Evolutionary conservation across 1,140 invertebrate species (phyloP).

Genomic region (Scaptomyza hsui): DNA sequence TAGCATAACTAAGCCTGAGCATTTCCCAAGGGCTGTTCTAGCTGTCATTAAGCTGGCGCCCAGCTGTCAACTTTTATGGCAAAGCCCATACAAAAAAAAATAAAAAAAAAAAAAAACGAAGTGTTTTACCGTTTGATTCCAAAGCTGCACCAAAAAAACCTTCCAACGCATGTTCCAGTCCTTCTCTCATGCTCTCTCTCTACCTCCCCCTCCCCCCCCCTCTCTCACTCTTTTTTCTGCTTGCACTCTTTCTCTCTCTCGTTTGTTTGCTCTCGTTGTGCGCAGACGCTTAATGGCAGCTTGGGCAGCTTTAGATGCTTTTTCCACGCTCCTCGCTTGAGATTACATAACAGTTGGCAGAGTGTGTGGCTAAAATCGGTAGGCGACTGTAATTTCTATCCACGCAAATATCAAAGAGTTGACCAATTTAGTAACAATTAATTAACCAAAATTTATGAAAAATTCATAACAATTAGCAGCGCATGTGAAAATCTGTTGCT

Average conservation of each 20-base stretch:
- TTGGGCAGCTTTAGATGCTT: conserved; percentile 53
- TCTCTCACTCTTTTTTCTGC: neutral
- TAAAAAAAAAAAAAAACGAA: neutral
- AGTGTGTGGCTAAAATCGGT: conserved; percentile 70
- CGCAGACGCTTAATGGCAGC: conserved; percentile 46
- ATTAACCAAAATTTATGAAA: conserved; percentile 34
- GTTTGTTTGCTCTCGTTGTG: conserved; percentile 6
- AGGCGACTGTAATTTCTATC: conserved; percentile 56
- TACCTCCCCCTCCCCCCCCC: conserved; percentile 3
- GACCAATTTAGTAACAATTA: conserved; percentile 30
- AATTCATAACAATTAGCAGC: conserved; percentile 29
- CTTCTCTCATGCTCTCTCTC: conserved; percentile 11
- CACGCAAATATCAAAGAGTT: conserved; percentile 50
- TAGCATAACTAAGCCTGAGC: neutral
- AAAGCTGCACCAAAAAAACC: conserved; percentile 42
- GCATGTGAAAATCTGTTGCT: conserved; percentile 1
- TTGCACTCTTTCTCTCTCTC: conserved; percentile 3
- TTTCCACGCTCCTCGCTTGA: conserved; percentile 58
- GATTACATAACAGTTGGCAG: conserved; percentile 81
- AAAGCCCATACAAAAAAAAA: conserved; percentile 32
- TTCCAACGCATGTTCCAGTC: conserved; percentile 53
- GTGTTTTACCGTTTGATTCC: conserved; percentile 25
- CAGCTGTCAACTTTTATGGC: conserved; percentile 63
- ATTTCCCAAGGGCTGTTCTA: conserved; percentile 19
- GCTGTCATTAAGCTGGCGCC: conserved; percentile 62